Conservation (phyloP, 2,797 vertebrate genomes). For the Telmatherina bonti region DNA sequence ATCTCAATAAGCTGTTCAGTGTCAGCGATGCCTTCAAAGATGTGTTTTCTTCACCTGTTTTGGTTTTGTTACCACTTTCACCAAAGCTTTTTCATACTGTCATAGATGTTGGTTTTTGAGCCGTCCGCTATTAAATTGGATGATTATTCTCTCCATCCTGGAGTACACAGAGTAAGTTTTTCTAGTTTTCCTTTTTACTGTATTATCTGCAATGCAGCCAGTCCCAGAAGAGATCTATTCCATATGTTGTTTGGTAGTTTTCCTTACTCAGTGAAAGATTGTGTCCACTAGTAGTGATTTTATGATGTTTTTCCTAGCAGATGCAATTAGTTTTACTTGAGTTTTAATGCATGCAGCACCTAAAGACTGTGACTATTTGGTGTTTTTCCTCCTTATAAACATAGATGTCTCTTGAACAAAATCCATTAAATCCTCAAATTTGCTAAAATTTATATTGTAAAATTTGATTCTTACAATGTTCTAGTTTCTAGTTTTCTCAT, state of each 20-base stretch:
- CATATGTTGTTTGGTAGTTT: too few species aligned
- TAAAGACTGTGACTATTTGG: background rate
- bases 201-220: background rate
- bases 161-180: background rate
- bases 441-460: background rate
- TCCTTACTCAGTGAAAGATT: background rate
- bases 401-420: background rate
- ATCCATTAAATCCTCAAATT: background rate
- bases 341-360: background rate
- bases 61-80: background rate
- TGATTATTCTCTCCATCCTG: too few species aligned
- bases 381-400: background rate
- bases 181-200: background rate
- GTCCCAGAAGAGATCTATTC: too few species aligned
- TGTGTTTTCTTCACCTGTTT: background rate
- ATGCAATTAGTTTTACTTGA: background rate
- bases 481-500: background rate
- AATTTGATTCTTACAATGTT: background rate
- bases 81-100: background rate
- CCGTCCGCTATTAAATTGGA: too few species aligned
- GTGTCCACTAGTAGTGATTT: background rate
- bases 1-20: background rate
- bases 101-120: background rate
- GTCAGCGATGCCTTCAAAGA: background rate
- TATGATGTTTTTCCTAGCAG: background rate